Evolutionary conservation across 1,140 invertebrate species (phyloP).

Genomic region (Drosophila kohkoa): DNA sequence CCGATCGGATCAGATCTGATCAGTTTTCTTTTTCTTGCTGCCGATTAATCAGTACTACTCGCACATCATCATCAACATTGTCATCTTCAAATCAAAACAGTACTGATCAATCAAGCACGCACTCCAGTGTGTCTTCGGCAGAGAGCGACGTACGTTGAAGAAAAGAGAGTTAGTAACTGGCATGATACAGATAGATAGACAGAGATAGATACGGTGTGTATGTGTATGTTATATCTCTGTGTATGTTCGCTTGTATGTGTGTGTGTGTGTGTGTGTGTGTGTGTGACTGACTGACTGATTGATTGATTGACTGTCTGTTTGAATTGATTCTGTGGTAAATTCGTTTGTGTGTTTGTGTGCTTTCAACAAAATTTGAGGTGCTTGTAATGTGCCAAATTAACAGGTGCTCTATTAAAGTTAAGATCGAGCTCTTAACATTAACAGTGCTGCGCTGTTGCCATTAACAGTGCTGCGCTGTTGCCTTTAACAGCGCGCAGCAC

Average conservation of each 20-base stretch:
- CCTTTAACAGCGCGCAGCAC: slow-evolving; percentile 15
- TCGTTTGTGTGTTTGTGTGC: slow-evolving; percentile 31
- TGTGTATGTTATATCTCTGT: slow-evolving; percentile 8
- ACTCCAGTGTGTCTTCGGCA: slow-evolving; percentile 44
- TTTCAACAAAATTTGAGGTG: slow-evolving; percentile 39
- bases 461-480: slow-evolving; percentile 25
- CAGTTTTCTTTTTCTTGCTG: slow-evolving; percentile 11
- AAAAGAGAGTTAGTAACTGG: slow-evolving; percentile 49
- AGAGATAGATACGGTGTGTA: slow-evolving; percentile 35
- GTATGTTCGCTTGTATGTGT: slow-evolving; percentile 6
- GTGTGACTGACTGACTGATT: slow-evolving; percentile 31
- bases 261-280: slow-evolving; percentile 12
- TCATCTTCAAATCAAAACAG: slow-evolving; percentile 9
- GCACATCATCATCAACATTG: background rate
- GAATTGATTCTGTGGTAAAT: slow-evolving; percentile 1
- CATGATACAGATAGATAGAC: slow-evolving; percentile 34
- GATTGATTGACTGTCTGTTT: slow-evolving; percentile 39
- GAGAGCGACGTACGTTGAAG: slow-evolving; percentile 47
- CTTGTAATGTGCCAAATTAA: slow-evolving; percentile 36
- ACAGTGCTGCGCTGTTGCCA: slow-evolving; percentile 20
- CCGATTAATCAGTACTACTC: slow-evolving; percentile 26
- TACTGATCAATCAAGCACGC: slow-evolving; percentile 38
- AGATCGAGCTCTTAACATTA: slow-evolving; percentile 4
- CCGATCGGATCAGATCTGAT: background rate
- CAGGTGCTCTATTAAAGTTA: slow-evolving; percentile 12